Evolutionary conservation across 2,113 vertebrate genomes (phyloP).

Genomic region (Gobius niger): DNA sequence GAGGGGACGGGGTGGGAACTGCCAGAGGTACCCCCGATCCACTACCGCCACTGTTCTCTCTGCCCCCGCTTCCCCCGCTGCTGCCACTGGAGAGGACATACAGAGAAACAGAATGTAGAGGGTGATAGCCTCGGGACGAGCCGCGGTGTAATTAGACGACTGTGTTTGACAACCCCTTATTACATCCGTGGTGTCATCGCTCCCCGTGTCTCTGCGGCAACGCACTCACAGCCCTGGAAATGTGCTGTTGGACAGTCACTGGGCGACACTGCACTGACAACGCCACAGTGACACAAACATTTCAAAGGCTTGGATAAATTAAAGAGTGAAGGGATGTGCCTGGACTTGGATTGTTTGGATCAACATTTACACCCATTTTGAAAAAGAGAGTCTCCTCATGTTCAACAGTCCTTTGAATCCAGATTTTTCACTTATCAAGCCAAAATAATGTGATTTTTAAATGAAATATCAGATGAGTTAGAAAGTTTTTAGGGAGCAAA

Average conservation of each 20-base stretch:
- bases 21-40: constrained; percentile 92
- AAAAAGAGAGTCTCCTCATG: too few relatives aligned
- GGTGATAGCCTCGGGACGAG: constrained; percentile 16
- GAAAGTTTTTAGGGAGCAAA: background rate
- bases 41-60: constrained; percentile 94
- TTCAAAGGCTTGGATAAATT: background rate
- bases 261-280: background rate
- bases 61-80: constrained; percentile 93
- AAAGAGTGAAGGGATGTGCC: too few relatives aligned
- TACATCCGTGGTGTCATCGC: constrained; percentile 25
- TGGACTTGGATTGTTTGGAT: too few relatives aligned
- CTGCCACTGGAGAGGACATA: constrained; percentile 80
- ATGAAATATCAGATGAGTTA: background rate
- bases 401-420: too few relatives aligned
- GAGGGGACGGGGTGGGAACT: constrained; percentile 95
- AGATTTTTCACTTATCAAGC: too few relatives aligned
- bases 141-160: constrained; percentile 28
- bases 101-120: constrained; percentile 1
- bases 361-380: too few relatives aligned
- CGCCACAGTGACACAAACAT: constrained; percentile 8
- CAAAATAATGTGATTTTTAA: background rate
- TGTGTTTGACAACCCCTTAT: constrained; percentile 40
- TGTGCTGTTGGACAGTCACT: background rate
- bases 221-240: constrained; percentile 5
- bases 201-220: constrained; percentile 31